A percentile compares a stretch with the other conserved stretches of the same genome.
Conservation (phyloP, 2,888 invertebrate species). For the Heliconius ismenius region DNA sequence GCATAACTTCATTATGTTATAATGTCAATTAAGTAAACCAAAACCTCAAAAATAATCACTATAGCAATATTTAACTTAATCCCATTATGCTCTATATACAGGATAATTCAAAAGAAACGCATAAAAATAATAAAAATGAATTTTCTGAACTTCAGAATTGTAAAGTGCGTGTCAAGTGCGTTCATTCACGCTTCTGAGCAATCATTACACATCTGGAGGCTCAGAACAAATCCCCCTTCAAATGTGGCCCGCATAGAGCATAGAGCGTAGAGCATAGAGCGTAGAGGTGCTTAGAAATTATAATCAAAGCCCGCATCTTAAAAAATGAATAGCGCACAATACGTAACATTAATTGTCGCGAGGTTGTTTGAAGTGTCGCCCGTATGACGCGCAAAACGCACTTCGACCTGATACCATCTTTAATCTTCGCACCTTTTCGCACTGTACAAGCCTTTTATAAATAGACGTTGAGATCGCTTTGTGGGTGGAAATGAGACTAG, state of each 20-base stretch:
- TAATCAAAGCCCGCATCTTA: slow-evolving; percentile 42
- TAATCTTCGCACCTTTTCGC: slow-evolving; percentile 81
- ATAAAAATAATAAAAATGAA: neutral
- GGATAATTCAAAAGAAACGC: neutral
- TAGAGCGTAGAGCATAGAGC: slow-evolving; percentile 14
- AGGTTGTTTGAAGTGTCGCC: slow-evolving; percentile 54
- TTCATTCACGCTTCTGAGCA: neutral
- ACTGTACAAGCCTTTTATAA: slow-evolving; percentile 70
- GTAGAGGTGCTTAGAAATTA: slow-evolving; percentile 33
- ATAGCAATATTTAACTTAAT: neutral
- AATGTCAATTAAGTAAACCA: neutral
- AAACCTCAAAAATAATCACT: neutral
- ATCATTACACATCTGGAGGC: slow-evolving; percentile 3
- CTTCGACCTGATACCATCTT: slow-evolving; percentile 74
- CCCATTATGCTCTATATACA: neutral
- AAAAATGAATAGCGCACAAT: slow-evolving; percentile 55
- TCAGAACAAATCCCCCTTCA: slow-evolving; percentile 19
- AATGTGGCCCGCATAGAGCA: slow-evolving; percentile 28
- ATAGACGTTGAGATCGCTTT: slow-evolving; percentile 71
- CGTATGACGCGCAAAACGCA: slow-evolving; percentile 70
- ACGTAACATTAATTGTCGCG: slow-evolving; percentile 55
- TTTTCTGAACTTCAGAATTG: neutral
- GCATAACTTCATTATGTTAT: neutral
- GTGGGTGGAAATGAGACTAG: slow-evolving; percentile 76
- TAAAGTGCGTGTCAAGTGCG: slow-evolving; percentile 13